Evolutionary conservation across 2,797 vertebrate species (phyloP).

Genomic region (Notamacropus eugenii): DNA sequence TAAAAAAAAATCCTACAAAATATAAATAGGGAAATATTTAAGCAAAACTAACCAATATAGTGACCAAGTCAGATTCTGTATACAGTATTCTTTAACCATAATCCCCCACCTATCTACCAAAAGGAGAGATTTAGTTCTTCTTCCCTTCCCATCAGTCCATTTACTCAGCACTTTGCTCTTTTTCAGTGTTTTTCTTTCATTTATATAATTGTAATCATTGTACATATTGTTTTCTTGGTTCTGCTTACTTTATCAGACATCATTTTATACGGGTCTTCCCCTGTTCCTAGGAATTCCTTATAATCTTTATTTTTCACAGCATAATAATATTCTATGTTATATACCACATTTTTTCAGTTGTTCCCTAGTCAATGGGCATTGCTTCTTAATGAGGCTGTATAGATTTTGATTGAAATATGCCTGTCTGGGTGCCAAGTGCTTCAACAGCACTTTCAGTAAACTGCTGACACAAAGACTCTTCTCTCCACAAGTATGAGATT

Average conservation of each 20-base stretch:
- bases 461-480: constrained; percentile 69
- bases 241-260: neutral
- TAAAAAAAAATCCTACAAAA: neutral
- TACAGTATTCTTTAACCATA: neutral
- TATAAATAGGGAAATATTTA: neutral
- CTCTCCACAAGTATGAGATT: constrained; percentile 52
- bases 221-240: neutral
- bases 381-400: neutral
- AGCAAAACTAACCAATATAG: neutral
- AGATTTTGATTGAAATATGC: neutral
- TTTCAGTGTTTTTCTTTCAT: neutral
- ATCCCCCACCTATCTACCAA: neutral
- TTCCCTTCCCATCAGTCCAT: neutral
- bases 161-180: neutral
- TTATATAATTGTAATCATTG: neutral
- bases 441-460: constrained; percentile 60
- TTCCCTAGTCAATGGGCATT: neutral
- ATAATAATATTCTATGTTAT: neutral
- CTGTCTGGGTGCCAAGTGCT: constrained; percentile 53
- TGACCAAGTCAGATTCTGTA: neutral
- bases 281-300: neutral
- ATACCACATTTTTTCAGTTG: neutral
- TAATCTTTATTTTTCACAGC: neutral
- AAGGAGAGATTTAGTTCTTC: neutral
- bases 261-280: neutral